Conservation (phyloP, 1,140 invertebrate species). For the Psix sp. region DNA sequence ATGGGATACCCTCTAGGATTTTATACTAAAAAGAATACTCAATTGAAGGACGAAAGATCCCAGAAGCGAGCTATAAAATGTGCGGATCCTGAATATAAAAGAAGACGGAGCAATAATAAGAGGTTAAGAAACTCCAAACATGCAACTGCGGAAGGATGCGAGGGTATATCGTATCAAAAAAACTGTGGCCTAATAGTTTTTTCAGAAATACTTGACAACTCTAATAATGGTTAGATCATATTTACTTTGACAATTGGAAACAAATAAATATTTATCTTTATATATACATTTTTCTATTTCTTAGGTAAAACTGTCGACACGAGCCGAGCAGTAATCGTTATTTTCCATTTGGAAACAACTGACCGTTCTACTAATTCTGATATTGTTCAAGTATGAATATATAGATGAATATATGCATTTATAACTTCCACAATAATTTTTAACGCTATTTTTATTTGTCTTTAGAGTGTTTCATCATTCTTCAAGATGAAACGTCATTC, state of each 20-base stretch:
- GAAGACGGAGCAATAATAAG: background rate
- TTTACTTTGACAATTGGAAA: too few relatives aligned
- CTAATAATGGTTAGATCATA: too few relatives aligned
- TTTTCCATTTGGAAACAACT: constrained; percentile 2
- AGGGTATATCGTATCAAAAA: background rate
- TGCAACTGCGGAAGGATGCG: background rate
- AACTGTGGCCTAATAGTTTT: background rate
- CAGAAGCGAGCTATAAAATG: background rate
- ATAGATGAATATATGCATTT: background rate
- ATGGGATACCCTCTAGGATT: constrained; percentile 1
- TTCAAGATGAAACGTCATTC: background rate
- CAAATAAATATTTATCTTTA: too few relatives aligned
- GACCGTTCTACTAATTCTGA: background rate
- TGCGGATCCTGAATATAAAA: background rate
- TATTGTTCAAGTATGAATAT: background rate
- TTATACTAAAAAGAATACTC: background rate
- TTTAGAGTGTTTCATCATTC: background rate
- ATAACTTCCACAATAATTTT: too few relatives aligned
- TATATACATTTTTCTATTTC: too few relatives aligned
- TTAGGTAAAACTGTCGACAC: background rate
- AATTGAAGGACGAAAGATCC: background rate
- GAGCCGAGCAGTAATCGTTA: background rate
- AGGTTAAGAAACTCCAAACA: constrained; percentile 1
- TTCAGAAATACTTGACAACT: background rate
- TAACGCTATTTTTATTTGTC: background rate